Percentiles rank a stretch among this genome's conserved stretches.
Evolutionary conservation across 2,797 vertebrate genomes (phyloP).

Genomic region (Parambassis ranga): DNA sequence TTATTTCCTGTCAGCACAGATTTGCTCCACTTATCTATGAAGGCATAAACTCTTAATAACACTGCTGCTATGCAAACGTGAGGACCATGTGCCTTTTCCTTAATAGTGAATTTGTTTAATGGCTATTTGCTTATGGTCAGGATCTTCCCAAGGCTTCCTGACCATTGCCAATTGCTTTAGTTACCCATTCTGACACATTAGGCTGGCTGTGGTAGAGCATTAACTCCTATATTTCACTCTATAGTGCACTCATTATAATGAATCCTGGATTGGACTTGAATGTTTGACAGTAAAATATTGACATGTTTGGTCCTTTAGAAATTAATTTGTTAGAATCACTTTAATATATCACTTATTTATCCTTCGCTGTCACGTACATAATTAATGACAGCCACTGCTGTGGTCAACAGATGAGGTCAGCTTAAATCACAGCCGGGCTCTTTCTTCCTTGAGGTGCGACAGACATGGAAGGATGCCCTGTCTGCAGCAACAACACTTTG

Average conservation of each 20-base stretch:
- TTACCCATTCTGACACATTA: conserved; percentile 9
- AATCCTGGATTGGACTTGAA: too few relatives aligned
- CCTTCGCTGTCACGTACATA: not conserved
- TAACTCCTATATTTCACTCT: not conserved
- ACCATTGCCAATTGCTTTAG: conserved; percentile 21
- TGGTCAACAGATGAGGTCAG: conserved; percentile 20
- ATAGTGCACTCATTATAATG: not conserved
- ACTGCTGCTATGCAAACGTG: conserved; percentile 60
- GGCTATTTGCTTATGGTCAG: conserved; percentile 69
- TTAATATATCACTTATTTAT: not conserved
- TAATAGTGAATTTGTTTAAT: conserved; percentile 68
- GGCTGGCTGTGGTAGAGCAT: not conserved
- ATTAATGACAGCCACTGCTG: not conserved
- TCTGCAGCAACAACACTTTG: conserved; percentile 72
- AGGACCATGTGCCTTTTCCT: conserved; percentile 36
- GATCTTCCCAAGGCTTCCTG: conserved; percentile 49
- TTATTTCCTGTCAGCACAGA: not conserved
- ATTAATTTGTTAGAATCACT: not conserved
- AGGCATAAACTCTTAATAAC: not conserved
- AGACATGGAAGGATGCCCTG: conserved; percentile 55
- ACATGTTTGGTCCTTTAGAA: not conserved
- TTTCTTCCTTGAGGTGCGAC: conserved; percentile 20
- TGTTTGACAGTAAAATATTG: not conserved
- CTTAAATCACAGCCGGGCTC: conserved; percentile 47
- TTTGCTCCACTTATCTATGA: not conserved